These are phyloP conservation scores for Pygmarrhopalites habei DNA, from an alignment of 1,140 invertebrate genomes.

Conservation along the genomic window DNA sequence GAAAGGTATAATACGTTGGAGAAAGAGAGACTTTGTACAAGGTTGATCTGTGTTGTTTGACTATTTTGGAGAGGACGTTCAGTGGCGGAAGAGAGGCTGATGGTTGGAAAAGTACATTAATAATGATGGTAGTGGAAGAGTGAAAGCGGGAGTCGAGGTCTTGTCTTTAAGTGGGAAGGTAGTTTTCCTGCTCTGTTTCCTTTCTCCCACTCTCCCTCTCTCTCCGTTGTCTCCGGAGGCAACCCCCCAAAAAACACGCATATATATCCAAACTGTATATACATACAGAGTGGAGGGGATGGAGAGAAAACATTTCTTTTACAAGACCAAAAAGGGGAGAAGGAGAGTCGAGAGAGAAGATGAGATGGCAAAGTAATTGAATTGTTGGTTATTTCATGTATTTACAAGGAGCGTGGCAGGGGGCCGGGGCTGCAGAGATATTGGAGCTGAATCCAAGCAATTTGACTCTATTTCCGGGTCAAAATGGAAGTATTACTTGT, in stretches of 20 bases:
- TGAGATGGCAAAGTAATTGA: constrained; percentile 22
- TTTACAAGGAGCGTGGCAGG: constrained; percentile 14
- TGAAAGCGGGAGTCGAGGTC: too few relatives aligned
- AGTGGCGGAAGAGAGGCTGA: not conserved
- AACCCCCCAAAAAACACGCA: too few relatives aligned
- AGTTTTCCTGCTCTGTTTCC: too few relatives aligned
- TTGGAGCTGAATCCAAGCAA: constrained; percentile 31
- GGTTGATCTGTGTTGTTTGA: constrained; percentile 3
- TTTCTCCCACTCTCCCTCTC: too few relatives aligned
- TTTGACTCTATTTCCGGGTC: constrained; percentile 28
- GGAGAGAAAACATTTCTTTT: not conserved
- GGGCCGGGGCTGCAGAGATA: constrained; percentile 23
- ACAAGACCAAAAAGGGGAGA: not conserved
- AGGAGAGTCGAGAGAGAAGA: too few relatives aligned
- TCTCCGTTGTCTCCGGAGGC: too few relatives aligned
- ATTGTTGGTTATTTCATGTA: constrained; percentile 20
- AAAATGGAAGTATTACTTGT: constrained; percentile 30
- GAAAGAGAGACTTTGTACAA: not conserved
- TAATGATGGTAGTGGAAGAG: constrained; percentile 1
- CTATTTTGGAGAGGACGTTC: not conserved
- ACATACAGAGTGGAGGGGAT: too few relatives aligned
- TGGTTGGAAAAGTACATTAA: constrained; percentile 5
- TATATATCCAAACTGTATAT: too few relatives aligned
- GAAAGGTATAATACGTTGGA: not conserved
- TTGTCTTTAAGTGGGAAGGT: too few relatives aligned